Base-by-base conservation (phyloP, 37 sponge, comb jelly and placozoan species). In the Spongilla lacustris region DNA sequence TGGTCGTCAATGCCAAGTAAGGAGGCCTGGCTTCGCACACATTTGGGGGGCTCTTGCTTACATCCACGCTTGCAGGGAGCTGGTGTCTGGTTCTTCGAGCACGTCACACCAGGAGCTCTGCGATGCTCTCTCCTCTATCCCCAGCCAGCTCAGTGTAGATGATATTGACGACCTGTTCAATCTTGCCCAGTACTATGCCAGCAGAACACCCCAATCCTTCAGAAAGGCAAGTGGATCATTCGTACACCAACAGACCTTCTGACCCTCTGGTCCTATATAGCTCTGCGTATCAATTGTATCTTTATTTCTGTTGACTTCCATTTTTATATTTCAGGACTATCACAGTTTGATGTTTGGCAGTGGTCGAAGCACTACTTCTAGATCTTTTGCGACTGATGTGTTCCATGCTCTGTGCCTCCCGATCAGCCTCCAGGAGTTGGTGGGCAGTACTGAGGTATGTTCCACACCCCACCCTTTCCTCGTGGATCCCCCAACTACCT, bases 1-100 rank as follows among this genome's bases (percentile, higher is more conserved):
- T 95, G 84, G 76, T 95, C 19, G 76, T 95, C 27, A 98, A 98
- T 82, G 94, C 98, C 13, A 98, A 95, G 94, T 95, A 72, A 88
- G 94, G 21, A 11, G 36, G n/a, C 46, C 24, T 29, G 88, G n/a
- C n/a, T n/a, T n/a, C n/a, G n/a, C n/a, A n/a, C n/a, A n/a, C n/a
- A n/a, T n/a, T n/a, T n/a, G n/a, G n/a, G n/a, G n/a, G n/a, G n/a
- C n/a, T n/a, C n/a, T n/a, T n/a, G n/a, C n/a, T n/a, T n/a, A n/a
- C n/a, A n/a, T n/a, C n/a, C n/a, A n/a, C n/a, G n/a, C n/a, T n/a
- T 70, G 27, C 32, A 90, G 90, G 81, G 90, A 90, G 77, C 14
- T 85, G 41, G 27, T 90, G 49, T 74, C 74, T 75, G 82, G 85
- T 71, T 50, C 69, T 29, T 23, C 69, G 6, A 41, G 6, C 58